Evolutionary conservation across 2,888 invertebrate genomes (phyloP).

Genomic region (Drosophila recens): DNA sequence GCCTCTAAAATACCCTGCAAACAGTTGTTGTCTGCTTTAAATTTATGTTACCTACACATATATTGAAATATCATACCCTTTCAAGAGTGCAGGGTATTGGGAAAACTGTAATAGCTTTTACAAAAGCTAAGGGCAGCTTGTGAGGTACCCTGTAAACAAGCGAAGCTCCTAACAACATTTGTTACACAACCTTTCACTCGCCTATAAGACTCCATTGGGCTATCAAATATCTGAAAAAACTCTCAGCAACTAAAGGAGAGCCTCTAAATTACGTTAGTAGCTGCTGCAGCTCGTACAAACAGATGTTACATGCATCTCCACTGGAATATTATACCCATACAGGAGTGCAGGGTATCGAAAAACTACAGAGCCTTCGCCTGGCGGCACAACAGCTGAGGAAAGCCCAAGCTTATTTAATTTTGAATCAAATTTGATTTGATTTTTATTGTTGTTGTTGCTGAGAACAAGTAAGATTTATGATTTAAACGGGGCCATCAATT

Average conservation of each 20-base stretch:
- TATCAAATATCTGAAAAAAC: not conserved
- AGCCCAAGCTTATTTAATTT: slow-evolving; percentile 72
- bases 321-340: not conserved
- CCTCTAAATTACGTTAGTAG: not conserved
- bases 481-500: slow-evolving; percentile 53
- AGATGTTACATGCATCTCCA: not conserved
- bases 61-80: not conserved
- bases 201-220: not conserved
- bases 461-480: slow-evolving; percentile 54
- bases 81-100: not conserved
- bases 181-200: not conserved
- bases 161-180: not conserved
- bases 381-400: slow-evolving; percentile 43
- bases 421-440: slow-evolving; percentile 71
- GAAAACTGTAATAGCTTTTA: not conserved
- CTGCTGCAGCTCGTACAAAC: not conserved
- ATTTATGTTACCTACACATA: not conserved
- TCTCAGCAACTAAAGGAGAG: not conserved
- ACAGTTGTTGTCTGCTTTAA: not conserved
- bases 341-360: slow-evolving; percentile 32
- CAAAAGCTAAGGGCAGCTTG: not conserved
- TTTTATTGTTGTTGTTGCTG: slow-evolving; percentile 40
- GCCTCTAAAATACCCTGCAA: not conserved
- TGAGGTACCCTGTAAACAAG: not conserved
- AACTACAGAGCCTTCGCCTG: slow-evolving; percentile 38